Evolutionary conservation across 2,888 invertebrate genomes (phyloP).

Genomic region (Ornithoptera alexandrae): DNA sequence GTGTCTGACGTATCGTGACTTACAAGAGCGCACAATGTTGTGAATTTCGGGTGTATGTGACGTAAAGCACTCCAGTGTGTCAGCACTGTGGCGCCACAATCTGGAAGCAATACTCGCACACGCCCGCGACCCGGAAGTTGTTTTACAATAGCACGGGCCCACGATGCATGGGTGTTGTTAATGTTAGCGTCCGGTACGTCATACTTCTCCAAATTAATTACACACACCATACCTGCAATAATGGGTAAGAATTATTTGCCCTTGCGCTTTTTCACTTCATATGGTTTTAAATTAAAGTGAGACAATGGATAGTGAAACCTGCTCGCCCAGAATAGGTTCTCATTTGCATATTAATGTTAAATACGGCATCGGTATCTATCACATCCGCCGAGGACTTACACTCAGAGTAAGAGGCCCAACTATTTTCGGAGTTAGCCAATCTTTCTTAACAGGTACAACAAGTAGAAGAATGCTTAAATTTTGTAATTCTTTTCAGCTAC

Average conservation of each 20-base stretch:
- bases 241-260: not conserved
- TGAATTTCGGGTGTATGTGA: constrained; percentile 68
- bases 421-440: too few relatives aligned
- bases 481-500: too few relatives aligned
- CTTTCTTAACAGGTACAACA: too few relatives aligned
- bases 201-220: constrained; percentile 48
- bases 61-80: constrained; percentile 75
- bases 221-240: constrained; percentile 56
- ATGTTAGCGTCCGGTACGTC: not conserved
- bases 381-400: not conserved
- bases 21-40: constrained; percentile 75
- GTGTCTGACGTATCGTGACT: constrained; percentile 12
- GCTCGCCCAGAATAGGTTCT: too few relatives aligned
- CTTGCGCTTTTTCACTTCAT: too few relatives aligned
- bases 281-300: too few relatives aligned
- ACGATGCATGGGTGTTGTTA: constrained; percentile 50
- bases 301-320: too few relatives aligned
- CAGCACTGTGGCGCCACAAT: constrained; percentile 78
- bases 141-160: constrained; percentile 82
- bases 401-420: too few relatives aligned
- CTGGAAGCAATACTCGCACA: constrained; percentile 82
- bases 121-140: constrained; percentile 62
- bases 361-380: too few relatives aligned
- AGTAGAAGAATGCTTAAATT: too few relatives aligned
- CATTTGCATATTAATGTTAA: too few relatives aligned